phyloP scores from a whole-genome alignment of 2,797 vertebrate genomes.

The Denticeps clupeoides region DNA sequence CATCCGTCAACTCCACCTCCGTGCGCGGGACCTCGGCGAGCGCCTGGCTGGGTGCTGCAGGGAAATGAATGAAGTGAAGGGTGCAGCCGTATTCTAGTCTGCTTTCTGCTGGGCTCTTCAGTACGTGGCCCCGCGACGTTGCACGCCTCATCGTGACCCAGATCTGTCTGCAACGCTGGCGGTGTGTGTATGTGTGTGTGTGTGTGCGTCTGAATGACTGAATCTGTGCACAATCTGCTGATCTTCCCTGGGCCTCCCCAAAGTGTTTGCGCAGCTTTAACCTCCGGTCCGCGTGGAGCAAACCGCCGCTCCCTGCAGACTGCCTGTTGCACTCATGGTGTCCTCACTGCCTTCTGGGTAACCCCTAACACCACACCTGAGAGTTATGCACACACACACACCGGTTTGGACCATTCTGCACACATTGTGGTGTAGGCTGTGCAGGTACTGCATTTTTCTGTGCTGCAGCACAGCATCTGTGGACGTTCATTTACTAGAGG shows the following conservation, averaged over 20 bases:
- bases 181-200: conserved; percentile 6
- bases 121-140: too few species aligned
- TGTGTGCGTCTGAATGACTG: not conserved
- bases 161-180: not conserved
- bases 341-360: not conserved
- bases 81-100: conserved; percentile 5
- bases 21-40: not conserved
- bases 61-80: too few species aligned
- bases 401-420: too few species aligned
- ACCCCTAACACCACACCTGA: not conserved
- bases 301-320: not conserved
- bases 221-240: not conserved
- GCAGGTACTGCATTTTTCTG: too few species aligned
- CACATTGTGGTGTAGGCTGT: too few species aligned
- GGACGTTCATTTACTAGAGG: too few species aligned
- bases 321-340: not conserved
- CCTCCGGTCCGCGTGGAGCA: not conserved
- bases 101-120: too few species aligned
- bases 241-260: not conserved
- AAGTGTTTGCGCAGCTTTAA: not conserved
- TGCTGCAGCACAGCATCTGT: too few species aligned
- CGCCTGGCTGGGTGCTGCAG: too few species aligned
- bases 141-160: not conserved
- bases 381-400: too few species aligned
- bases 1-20: conserved; percentile 1